Conservation (phyloP, 2,888 invertebrate species). For the Biston stratarius region DNA sequence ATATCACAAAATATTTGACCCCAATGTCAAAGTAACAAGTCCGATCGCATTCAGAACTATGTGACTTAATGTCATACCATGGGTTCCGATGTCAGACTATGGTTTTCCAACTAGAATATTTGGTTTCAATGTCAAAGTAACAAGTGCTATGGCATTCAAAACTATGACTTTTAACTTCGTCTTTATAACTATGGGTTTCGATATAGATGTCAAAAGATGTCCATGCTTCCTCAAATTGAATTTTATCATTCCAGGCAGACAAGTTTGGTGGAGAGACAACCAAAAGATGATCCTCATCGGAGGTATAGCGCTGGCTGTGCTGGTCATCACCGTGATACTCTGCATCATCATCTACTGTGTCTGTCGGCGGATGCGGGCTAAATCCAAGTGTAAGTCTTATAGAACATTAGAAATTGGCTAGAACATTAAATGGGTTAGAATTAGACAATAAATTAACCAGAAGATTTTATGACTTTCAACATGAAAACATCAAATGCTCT, state of each 20-base stretch:
- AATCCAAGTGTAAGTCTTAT: slow-evolving; percentile 91
- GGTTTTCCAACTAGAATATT: too few species aligned
- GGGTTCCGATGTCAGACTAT: too few species aligned
- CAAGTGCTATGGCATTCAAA: too few species aligned
- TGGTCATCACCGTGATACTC: slow-evolving; percentile 89
- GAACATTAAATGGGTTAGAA: background rate
- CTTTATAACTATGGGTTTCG: too few species aligned
- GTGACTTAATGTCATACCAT: too few species aligned
- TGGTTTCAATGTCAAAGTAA: too few species aligned
- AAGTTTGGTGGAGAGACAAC: slow-evolving; percentile 94
- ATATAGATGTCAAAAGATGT: too few species aligned
- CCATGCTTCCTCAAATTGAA: background rate
- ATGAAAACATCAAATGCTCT: too few species aligned
- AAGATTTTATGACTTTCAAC: background rate
- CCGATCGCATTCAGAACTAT: too few species aligned
- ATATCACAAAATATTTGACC: background rate
- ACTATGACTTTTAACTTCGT: too few species aligned
- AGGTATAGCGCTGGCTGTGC: slow-evolving; percentile 81
- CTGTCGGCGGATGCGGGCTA: slow-evolving; percentile 93
- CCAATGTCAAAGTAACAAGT: background rate
- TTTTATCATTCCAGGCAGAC: slow-evolving; percentile 85
- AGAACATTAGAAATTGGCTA: background rate
- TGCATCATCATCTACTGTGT: slow-evolving; percentile 95
- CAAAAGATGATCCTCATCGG: slow-evolving; percentile 92
- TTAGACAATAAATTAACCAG: background rate